Base-by-base conservation (phyloP, 2,888 invertebrate species). In the Physocephala rufipes region DNA sequence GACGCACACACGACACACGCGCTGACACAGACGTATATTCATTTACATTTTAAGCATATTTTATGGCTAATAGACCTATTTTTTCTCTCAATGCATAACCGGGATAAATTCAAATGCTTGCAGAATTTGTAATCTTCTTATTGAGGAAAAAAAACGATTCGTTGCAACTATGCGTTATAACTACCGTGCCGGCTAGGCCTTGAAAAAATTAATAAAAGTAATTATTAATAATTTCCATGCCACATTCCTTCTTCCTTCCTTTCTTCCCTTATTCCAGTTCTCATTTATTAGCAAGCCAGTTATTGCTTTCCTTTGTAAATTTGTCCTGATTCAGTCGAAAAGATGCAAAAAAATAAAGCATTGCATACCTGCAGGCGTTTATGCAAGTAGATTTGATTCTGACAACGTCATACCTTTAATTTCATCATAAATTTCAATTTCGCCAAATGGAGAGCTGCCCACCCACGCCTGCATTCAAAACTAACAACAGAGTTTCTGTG, bases 351-450 rank as follows among this genome's bases (percentile, higher is more conserved):
- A 61, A 16, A 26, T 19, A 16, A 7, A 21, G 45, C 47, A 45
- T 45, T 63, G 63, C 63, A 63, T 63, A 63, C 24, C 45, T 63
- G 45, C 13, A 63, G 63, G 63, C 47, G 19, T 4, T 59, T 21
- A 5, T 9, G 2, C 4, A 9, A 3, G 58, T 28, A 24, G 19
- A 47, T 19, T 7, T 24, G 47, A 16, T 24, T 21, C 9, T 24
- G 4, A 3, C 19, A 55, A 16, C 47, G 7, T 43, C 24, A 45
- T 63, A 45, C 24, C 1, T 28, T 28, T 64, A 64, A 64, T 64
- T 64, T 26, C 24, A 64, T 64, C 47, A 64, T 64, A 64, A 64
- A 64, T 64, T 49, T 7, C 4, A 49, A 64, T 61, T 2, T 9
- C 58, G 4, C 9, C 9, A 36, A 36, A 36, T 7, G 5, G 36